A percentile compares a stretch with the other conserved stretches of the same genome.
Evolutionary conservation across 2,888 invertebrate species (phyloP).

Genomic region (Pristionchus japonicus): DNA sequence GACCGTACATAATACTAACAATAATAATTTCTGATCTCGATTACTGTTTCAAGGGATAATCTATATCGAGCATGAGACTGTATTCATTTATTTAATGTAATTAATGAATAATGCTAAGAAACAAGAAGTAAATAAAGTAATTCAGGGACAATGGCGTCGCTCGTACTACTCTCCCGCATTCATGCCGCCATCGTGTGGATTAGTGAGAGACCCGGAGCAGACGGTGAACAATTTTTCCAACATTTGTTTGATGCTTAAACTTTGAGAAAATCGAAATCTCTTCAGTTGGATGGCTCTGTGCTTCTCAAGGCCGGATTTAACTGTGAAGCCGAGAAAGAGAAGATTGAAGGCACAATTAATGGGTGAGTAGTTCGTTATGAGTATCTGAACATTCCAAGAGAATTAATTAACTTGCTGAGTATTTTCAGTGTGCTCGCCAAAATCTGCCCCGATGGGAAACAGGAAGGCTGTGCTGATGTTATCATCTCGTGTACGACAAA

Average conservation of each 20-base stretch:
- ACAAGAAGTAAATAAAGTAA: background rate
- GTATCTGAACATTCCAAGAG: background rate
- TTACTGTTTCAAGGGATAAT: too few relatives aligned
- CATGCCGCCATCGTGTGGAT: background rate
- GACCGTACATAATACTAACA: too few relatives aligned
- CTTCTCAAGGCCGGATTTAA: background rate
- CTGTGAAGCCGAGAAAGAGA: background rate
- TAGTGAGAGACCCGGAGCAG: background rate
- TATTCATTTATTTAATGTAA: too few relatives aligned
- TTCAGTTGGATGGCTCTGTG: background rate
- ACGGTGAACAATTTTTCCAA: background rate
- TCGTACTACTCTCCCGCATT: background rate
- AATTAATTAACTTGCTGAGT: background rate
- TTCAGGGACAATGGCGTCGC: slow-evolving; percentile 37
- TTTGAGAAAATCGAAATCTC: background rate
- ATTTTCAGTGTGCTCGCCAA: background rate
- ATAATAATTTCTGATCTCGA: too few relatives aligned
- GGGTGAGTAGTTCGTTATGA: background rate
- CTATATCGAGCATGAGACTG: too few relatives aligned
- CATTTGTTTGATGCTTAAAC: background rate
- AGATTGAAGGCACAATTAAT: background rate
- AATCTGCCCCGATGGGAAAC: background rate
- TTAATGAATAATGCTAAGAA: background rate
- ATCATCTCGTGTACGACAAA: background rate
- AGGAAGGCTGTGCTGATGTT: background rate